Conservation (phyloP, 2,797 vertebrate genomes). For the Euphonia xanthogaster region DNA sequence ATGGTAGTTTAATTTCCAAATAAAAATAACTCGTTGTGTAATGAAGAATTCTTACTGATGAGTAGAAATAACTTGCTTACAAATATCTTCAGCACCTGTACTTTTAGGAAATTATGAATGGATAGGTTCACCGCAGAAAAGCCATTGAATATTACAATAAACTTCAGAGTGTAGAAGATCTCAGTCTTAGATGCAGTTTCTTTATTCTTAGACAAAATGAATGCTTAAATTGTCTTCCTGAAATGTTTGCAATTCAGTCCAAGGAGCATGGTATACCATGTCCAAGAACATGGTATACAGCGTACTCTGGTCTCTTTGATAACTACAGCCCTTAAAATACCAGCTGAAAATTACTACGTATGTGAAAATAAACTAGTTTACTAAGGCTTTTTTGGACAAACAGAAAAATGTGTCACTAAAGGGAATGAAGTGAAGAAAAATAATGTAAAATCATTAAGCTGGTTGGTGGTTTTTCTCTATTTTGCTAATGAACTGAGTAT, state of each 20-base stretch:
- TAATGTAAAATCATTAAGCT: background rate
- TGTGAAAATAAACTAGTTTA: background rate
- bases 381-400: background rate
- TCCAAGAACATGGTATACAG: background rate
- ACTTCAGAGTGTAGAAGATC: background rate
- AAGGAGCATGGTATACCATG: background rate
- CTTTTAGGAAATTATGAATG: background rate
- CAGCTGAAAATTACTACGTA: background rate
- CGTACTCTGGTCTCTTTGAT: background rate
- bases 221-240: background rate
- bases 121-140: background rate
- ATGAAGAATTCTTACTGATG: background rate
- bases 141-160: background rate
- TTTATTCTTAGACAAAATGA: background rate
- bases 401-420: background rate
- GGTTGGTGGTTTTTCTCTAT: rapidly evolving
- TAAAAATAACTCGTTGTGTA: background rate
- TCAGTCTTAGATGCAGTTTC: background rate
- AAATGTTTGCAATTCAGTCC: background rate
- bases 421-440: background rate
- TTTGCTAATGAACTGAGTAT: background rate
- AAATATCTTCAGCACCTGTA: background rate
- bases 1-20: background rate
- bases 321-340: background rate
- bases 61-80: background rate